These are phyloP conservation scores for Octomys mimax DNA, from an alignment of 2,797 vertebrate genomes.

Conservation along the genomic window DNA sequence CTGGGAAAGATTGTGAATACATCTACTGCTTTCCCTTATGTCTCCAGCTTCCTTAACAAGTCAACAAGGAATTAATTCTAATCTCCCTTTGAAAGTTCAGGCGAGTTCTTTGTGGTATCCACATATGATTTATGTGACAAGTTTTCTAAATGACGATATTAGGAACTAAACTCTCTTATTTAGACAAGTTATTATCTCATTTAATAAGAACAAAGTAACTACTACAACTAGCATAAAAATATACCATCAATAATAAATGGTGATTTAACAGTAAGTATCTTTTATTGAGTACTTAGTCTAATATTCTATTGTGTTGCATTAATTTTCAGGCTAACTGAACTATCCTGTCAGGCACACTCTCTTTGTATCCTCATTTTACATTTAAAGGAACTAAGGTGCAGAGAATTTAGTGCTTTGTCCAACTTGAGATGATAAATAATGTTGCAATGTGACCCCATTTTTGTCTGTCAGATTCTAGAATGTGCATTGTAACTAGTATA, in stretches of 20 bases:
- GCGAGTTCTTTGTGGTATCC: background rate
- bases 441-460: background rate
- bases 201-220: background rate
- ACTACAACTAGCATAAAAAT: background rate
- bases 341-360: background rate
- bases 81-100: conserved; percentile 54
- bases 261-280: background rate
- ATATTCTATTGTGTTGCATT: background rate
- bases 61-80: conserved; percentile 51
- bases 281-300: background rate
- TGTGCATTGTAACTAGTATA: background rate
- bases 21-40: background rate
- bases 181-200: conserved; percentile 48
- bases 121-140: conserved; percentile 29
- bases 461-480: background rate
- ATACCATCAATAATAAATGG: background rate
- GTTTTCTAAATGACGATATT: background rate
- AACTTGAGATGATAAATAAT: background rate
- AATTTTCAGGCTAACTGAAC: background rate
- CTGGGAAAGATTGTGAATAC: conserved; percentile 2
- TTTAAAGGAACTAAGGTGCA: background rate
- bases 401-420: background rate
- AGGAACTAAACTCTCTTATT: conserved; percentile 45
- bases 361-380: background rate
- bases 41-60: background rate